A percentile compares a stretch with the other conserved stretches of the same genome.
These are phyloP conservation scores for Schizotus pectinicornis DNA, from an alignment of 2,888 invertebrate genomes.

Conservation along the genomic window DNA sequence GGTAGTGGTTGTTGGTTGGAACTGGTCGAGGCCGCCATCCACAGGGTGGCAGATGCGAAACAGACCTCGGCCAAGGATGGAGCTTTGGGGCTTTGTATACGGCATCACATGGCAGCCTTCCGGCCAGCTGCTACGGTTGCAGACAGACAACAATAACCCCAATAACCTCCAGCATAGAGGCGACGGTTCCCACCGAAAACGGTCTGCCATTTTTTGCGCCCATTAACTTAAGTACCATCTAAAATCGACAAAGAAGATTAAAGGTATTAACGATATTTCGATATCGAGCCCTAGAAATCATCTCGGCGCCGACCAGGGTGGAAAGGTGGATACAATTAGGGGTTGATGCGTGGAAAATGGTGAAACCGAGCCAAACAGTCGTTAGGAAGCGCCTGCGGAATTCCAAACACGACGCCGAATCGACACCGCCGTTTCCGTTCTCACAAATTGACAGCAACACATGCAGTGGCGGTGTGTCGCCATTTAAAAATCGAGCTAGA, in stretches of 20 bases:
- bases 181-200: constrained; percentile 27
- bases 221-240: constrained; percentile 21
- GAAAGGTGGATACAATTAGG: background rate
- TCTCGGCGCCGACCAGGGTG: background rate
- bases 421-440: constrained; percentile 1
- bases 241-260: constrained; percentile 21
- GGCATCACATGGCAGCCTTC: constrained; percentile 44
- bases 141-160: constrained; percentile 28
- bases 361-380: background rate
- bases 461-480: background rate
- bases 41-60: constrained; percentile 44
- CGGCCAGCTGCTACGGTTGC: constrained; percentile 41
- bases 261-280: constrained; percentile 7
- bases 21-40: constrained; percentile 23
- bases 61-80: constrained; percentile 39
- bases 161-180: constrained; percentile 24
- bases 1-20: constrained; percentile 27
- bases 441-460: constrained; percentile 1
- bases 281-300: background rate
- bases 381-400: background rate
- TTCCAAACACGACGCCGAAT: background rate
- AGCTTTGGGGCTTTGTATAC: constrained; percentile 32
- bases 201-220: constrained; percentile 34
- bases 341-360: background rate
- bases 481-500: background rate